Base-by-base conservation (phyloP, 2,888 invertebrate genomes). In the Eupithecia inturbata region DNA sequence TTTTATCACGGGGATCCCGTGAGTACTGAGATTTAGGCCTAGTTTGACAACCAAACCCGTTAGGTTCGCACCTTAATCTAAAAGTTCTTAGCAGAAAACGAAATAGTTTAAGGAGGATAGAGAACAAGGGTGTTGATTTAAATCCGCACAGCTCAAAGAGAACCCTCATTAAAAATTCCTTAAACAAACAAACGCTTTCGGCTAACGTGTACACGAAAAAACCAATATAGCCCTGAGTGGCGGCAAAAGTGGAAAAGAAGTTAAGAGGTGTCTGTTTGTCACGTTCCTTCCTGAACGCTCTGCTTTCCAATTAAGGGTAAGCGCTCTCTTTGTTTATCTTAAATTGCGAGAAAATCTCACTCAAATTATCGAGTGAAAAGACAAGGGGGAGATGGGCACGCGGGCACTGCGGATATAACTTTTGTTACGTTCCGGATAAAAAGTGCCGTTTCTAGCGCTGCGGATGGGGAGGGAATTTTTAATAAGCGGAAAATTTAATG, bases 181-280 rank as follows among this genome's bases (percentile, higher is more conserved):
- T 87, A 91, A 92, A 91, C 90, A 93, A 93, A 93, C 90, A 92
- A 91, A 92, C 88, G 89, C 89, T 86, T 87, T 86, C 83, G 88
- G 87, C 84, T 85, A 86, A 83, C 87, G 87, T 88, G 89, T 88
- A 91, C 89, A 90, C 86, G 87, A 89, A 93, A 92, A 92, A 90
- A 88, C 91, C 92, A 93, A 93, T 94, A 93, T 89, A 91, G 91
- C 91, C 89, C 86, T 82, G 88, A 88, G 89, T 89, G 88, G 89
- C 89, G 88, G 89, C 86, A 88, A 91, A 93, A 92, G 80, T 91
- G 92, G 92, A 90, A 93, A 94, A 94, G 93, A 94, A 94, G 93
- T 94, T 94, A 94, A 94, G 94, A 94, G 94, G 93, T 94, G 94
- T 94, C 94, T 94, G 94, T 94, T 94, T 94, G 94, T 94, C 94